Percentiles rank a stretch among this genome's conserved stretches.
Evolutionary conservation across 2,797 vertebrate species (phyloP).

Genomic region (Hydrolagus colliei): DNA sequence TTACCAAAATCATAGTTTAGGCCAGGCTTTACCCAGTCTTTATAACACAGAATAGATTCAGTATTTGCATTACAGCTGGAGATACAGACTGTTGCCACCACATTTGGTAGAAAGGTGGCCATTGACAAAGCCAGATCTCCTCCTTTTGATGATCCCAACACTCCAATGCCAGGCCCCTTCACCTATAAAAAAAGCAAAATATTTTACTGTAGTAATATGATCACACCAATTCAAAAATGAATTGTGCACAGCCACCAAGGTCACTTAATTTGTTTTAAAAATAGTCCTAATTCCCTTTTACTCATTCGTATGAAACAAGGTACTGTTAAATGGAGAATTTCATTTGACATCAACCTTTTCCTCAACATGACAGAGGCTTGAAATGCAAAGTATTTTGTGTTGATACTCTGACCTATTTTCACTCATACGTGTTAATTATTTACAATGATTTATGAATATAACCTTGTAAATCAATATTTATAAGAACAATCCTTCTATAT

Average conservation of each 20-base stretch:
- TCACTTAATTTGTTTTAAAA: neutral
- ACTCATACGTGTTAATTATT: too few species aligned
- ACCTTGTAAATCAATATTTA: too few species aligned
- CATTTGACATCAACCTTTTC: neutral
- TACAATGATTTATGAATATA: too few species aligned
- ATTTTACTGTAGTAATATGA: neutral
- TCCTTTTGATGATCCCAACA: slow-evolving; percentile 25
- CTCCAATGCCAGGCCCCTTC: slow-evolving; percentile 16
- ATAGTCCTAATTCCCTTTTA: neutral
- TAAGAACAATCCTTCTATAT: too few species aligned
- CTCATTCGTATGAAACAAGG: too few species aligned
- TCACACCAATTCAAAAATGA: neutral
- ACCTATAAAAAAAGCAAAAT: slow-evolving; percentile 26
- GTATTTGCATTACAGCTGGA: slow-evolving; percentile 24
- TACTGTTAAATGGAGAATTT: neutral
- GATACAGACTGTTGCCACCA: slow-evolving; percentile 15
- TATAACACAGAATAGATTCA: neutral
- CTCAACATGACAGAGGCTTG: neutral
- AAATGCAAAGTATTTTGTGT: too few species aligned
- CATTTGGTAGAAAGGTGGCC: slow-evolving; percentile 20
- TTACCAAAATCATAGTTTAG: neutral
- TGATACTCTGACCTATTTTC: too few species aligned
- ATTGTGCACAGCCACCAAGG: neutral
- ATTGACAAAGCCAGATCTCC: slow-evolving; percentile 26
- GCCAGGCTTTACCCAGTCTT: neutral